phyloP scores from a whole-genome alignment of 2,113 vertebrate species.

The Toxostoma redivivum region DNA sequence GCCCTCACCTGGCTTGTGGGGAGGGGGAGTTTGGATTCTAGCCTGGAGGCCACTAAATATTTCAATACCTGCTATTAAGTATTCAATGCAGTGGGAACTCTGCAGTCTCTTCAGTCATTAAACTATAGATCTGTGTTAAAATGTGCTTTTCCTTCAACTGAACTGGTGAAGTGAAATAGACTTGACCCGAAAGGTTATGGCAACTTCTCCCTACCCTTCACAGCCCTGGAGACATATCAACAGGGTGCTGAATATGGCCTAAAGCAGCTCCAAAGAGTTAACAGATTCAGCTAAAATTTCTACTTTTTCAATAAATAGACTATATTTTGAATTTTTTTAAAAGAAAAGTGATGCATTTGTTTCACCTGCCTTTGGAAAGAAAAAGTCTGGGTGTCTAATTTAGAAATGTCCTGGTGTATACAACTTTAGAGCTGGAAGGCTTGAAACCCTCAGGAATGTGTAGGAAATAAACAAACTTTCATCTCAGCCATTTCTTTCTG shows the following conservation, averaged over 20 bases:
- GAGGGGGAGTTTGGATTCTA: background rate
- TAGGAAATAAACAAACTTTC: background rate
- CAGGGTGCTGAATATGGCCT: background rate
- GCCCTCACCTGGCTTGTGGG: background rate
- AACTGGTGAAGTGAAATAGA: background rate
- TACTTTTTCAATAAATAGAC: background rate
- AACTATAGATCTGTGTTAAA: conserved; percentile 6
- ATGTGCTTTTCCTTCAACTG: background rate
- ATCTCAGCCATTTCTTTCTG: background rate
- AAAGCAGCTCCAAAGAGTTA: background rate
- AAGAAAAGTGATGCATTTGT: background rate
- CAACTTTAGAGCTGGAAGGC: background rate
- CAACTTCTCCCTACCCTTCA: background rate
- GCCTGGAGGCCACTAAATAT: conserved; percentile 18
- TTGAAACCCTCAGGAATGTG: background rate
- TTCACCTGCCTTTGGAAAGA: background rate
- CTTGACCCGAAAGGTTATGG: background rate
- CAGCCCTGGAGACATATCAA: background rate
- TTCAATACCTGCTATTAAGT: conserved; percentile 20
- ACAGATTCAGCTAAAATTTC: background rate
- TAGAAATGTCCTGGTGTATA: background rate
- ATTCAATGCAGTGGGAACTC: background rate
- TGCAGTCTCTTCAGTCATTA: background rate
- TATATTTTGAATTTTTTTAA: background rate
- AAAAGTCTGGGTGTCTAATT: background rate